Evolutionary conservation across 2,888 invertebrate genomes (phyloP), one percentile per base, ranked within the genome.

Genomic region (Agrochola litura): DNA sequence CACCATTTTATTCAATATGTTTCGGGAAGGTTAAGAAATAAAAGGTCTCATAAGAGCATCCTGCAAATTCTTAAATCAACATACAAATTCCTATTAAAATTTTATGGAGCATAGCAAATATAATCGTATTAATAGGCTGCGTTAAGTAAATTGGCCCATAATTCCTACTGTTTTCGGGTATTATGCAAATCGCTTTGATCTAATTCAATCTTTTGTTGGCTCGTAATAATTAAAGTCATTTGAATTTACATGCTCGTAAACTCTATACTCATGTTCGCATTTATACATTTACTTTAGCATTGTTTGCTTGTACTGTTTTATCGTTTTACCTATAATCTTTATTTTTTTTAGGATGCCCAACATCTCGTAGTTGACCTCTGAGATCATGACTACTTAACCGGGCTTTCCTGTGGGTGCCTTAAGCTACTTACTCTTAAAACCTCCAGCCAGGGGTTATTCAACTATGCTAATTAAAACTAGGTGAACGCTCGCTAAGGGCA

Each of bases 141-240:
- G 79, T 88, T 87, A 87, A 84, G 83, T 84, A 82, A 89, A 86
- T 86, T 79, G 77, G 76, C 43, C 60, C 81, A 86, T 83, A 86
- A 81, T 77, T 85, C 68, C 66, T 85, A 56, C 74, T 69, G 86
- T 71, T 84, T 79, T 80, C 84, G 86, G 77, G 88, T 88, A 90
- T 91, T 92, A 92, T 92, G 90, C 91, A 90, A 90, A 92, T 90
- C 86, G 79, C 82, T 83, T 88, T 86, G 83, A 88, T 87, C 88
- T 89, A 91, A 91, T 91, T 89, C 89, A 87, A 91, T 90, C 90
- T 91, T 91, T 91, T 91, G 90, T 91, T 91, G 86, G 88, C 83
- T 89, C 82, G 83, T 88, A 90, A 91, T 92, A 91, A 92, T 93
- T 92, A 92, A 91, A 90, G 87, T 88, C 83, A 86, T 90, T 90